Evolutionary conservation across 2,113 vertebrate genomes (phyloP).

Genomic region (Empidonax traillii): DNA sequence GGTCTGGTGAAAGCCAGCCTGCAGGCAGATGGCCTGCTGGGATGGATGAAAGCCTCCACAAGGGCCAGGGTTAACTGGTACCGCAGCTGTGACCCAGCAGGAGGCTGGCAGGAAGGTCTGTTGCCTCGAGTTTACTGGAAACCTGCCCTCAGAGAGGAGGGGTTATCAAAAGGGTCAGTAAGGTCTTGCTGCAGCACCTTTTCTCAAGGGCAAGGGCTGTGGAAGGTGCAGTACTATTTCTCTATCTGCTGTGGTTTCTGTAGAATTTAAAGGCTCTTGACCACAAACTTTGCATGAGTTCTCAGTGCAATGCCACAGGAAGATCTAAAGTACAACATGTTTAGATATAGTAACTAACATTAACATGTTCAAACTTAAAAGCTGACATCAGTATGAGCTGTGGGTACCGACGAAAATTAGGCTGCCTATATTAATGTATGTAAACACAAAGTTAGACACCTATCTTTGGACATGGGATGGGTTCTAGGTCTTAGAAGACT

Average conservation of each 20-base stretch:
- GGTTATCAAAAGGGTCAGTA: neutral
- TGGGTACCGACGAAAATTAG: neutral
- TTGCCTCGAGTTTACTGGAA: neutral
- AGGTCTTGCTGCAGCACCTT: neutral
- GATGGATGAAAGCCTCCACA: neutral
- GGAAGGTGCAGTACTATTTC: neutral
- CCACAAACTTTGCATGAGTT: neutral
- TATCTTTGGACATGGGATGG: neutral
- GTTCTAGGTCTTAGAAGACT: neutral
- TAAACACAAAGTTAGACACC: neutral
- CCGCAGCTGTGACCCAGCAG: neutral
- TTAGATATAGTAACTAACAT: neutral
- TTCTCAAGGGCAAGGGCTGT: fast-evolving
- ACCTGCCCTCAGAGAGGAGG: neutral
- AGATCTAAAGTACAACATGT: neutral
- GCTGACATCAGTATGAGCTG: neutral
- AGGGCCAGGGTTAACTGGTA: neutral
- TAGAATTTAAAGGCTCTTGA: neutral
- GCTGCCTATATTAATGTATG: neutral
- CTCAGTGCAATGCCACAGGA: neutral
- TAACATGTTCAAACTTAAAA: neutral
- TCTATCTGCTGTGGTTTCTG: fast-evolving
- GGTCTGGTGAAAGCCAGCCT: neutral
- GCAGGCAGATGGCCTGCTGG: neutral
- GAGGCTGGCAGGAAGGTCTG: neutral